Conservation (phyloP, 37 sponge, comb jelly and placozoan species). For the Bolinopsis microptera region DNA sequence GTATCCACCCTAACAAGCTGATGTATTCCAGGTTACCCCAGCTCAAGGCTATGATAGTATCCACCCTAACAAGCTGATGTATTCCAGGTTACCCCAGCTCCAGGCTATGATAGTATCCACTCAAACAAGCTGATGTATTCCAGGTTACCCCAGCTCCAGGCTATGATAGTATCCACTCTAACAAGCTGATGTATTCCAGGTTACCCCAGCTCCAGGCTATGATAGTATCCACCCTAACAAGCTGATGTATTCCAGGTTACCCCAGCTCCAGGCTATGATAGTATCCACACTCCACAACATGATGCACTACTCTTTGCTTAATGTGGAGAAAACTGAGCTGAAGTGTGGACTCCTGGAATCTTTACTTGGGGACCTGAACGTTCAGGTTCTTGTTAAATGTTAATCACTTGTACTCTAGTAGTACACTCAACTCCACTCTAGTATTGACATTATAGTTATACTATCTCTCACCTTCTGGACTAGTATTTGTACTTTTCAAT, state of each 20-base stretch:
- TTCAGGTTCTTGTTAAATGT: not conserved
- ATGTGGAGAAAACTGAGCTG: slow-evolving; percentile 3
- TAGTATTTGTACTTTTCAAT: no score
- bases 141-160: not conserved
- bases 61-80: not conserved
- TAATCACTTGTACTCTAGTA: no score
- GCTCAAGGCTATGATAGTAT: not conserved
- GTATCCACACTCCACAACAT: not conserved
- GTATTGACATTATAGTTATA: no score
- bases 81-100: not conserved
- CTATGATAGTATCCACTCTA: not conserved
- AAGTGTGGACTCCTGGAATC: not conserved
- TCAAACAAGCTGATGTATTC: not conserved
- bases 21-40: not conserved
- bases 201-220: no score
- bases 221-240: no score
- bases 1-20: not conserved
- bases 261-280: slow-evolving; percentile 25
- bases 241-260: no score
- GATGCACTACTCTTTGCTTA: slow-evolving; percentile 41
- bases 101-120: not conserved
- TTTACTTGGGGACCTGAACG: not conserved
- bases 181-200: not conserved
- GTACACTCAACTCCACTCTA: no score
- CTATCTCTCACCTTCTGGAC: no score